phyloP scores from a whole-genome alignment of 2,888 invertebrate species.

The Patella ulyssiponensis region DNA sequence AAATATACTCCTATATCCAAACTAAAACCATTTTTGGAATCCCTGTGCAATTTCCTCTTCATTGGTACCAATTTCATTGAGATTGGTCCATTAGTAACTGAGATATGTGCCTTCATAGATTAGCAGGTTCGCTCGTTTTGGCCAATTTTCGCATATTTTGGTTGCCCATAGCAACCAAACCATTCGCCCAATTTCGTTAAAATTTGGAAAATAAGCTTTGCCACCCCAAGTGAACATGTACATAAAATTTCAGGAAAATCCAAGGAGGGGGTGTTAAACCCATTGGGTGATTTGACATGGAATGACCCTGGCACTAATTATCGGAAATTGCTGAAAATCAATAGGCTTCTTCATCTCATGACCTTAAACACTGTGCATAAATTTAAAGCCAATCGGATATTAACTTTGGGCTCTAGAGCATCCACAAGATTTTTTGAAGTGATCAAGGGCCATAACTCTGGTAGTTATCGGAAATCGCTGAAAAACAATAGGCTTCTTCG shows the following conservation, averaged over 20 bases:
- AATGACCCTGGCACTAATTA: too few species aligned
- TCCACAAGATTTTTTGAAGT: too few species aligned
- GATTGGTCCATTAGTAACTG: too few species aligned
- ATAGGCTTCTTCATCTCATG: too few species aligned
- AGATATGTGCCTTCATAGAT: not conserved
- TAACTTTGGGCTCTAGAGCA: too few species aligned
- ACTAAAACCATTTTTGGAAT: not conserved
- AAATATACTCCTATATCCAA: not conserved
- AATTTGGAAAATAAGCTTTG: not conserved
- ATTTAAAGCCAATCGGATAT: too few species aligned
- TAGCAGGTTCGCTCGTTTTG: not conserved
- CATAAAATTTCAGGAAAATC: not conserved
- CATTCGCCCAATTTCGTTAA: not conserved
- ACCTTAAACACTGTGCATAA: too few species aligned
- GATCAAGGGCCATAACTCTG: too few species aligned
- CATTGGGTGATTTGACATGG: too few species aligned
- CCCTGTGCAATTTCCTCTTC: not conserved
- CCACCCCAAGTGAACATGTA: not conserved
- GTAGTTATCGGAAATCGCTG: too few species aligned
- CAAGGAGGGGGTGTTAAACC: not conserved
- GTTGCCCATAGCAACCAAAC: not conserved
- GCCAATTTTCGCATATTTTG: not conserved
- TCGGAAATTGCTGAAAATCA: too few species aligned
- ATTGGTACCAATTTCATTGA: not conserved
- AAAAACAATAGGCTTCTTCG: too few species aligned